Evolutionary conservation across 2,888 invertebrate species (phyloP).

Genomic region (Drosophila lutescens): DNA sequence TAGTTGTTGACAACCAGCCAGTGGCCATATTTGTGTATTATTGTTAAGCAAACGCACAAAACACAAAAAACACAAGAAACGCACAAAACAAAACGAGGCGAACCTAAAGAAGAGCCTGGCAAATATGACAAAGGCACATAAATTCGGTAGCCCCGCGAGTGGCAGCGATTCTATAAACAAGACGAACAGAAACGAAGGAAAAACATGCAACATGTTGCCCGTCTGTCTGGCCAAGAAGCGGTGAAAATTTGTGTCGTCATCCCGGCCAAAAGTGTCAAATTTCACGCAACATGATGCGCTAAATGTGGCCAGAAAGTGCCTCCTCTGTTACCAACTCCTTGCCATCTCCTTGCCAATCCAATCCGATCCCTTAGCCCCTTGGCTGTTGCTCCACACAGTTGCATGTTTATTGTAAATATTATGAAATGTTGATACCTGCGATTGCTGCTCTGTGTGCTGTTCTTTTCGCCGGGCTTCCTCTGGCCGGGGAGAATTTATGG

Average conservation of each 20-base stretch:
- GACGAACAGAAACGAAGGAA: constrained; percentile 25
- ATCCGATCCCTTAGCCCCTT: constrained; percentile 12
- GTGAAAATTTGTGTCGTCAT: constrained; percentile 47
- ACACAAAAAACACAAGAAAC: constrained; percentile 1
- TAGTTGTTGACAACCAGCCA: constrained; percentile 71
- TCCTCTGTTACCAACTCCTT: constrained; percentile 19
- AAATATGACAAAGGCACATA: constrained; percentile 78
- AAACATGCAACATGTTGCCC: constrained; percentile 59
- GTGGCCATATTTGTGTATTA: constrained; percentile 77
- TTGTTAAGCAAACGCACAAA: constrained; percentile 56
- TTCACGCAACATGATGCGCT: constrained; percentile 80
- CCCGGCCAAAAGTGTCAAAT: constrained; percentile 74
- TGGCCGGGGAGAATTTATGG: constrained; percentile 64
- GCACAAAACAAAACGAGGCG: constrained; percentile 9
- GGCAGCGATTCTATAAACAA: constrained; percentile 35
- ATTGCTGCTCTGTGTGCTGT: constrained; percentile 37
- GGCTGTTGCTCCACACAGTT: constrained; percentile 59
- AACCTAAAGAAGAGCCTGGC: constrained; percentile 51
- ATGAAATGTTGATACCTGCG: constrained; percentile 78
- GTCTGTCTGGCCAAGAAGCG: constrained; percentile 62
- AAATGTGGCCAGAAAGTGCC: constrained; percentile 74
- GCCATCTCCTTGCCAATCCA: neutral
- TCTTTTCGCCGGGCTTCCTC: constrained; percentile 16
- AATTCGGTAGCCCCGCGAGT: constrained; percentile 67
- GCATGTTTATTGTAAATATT: constrained; percentile 82